Conservation (phyloP, 2,888 invertebrate genomes). For the Agonopterix heracliana region DNA sequence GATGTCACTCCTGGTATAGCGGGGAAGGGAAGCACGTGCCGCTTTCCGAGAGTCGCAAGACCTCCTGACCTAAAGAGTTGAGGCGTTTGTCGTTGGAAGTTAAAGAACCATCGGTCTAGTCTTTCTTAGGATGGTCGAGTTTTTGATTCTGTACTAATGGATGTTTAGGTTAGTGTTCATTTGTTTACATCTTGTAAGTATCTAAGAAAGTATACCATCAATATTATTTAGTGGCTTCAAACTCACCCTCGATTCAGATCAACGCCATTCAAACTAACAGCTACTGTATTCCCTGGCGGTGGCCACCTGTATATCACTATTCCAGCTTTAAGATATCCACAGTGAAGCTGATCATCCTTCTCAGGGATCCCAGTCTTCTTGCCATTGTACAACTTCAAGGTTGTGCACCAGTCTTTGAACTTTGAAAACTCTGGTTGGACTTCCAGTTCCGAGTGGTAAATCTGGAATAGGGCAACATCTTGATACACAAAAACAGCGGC, state of each 20-base stretch:
- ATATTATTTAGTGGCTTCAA: neutral
- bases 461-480: slow-evolving; percentile 30
- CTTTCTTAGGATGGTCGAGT: no score
- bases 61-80: no score
- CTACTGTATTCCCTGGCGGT: slow-evolving; percentile 65
- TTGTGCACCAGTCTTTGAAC: slow-evolving; percentile 80
- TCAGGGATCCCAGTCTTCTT: slow-evolving; percentile 63
- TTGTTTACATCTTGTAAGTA: neutral
- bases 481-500: neutral
- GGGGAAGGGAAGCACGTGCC: no score
- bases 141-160: no score
- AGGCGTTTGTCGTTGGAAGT: no score
- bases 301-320: slow-evolving; percentile 82
- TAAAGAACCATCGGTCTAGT: no score
- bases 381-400: slow-evolving; percentile 78
- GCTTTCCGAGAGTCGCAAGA: no score
- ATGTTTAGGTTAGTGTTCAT: no score
- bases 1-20: no score
- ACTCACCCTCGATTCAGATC: slow-evolving; percentile 71
- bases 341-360: slow-evolving; percentile 49
- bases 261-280: slow-evolving; percentile 66
- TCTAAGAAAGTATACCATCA: neutral
- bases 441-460: slow-evolving; percentile 82
- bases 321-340: slow-evolving; percentile 50
- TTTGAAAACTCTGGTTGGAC: slow-evolving; percentile 78